Evolutionary conservation across 2,797 vertebrate species (phyloP).

Genomic region (Periophthalmus magnuspinnatus): DNA sequence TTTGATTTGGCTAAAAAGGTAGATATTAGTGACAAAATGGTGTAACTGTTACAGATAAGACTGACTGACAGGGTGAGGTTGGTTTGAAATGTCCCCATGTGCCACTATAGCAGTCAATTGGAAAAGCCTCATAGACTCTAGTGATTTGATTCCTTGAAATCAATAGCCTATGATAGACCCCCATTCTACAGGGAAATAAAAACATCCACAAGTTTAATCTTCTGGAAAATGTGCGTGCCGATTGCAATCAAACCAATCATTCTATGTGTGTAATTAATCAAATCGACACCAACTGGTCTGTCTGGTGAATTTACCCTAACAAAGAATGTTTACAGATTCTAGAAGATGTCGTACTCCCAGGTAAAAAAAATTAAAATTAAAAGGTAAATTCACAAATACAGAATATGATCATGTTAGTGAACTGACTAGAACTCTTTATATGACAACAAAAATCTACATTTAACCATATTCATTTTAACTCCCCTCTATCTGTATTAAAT

Average conservation of each 20-base stretch:
- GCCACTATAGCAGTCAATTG: constrained; percentile 1
- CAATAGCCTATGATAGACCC: not conserved
- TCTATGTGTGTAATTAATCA: not conserved
- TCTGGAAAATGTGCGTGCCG: not conserved
- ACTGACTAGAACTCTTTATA: too few relatives aligned
- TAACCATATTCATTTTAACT: too few relatives aligned
- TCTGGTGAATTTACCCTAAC: not conserved
- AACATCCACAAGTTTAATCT: not conserved
- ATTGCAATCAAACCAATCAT: not conserved
- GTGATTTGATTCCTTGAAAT: constrained; percentile 1
- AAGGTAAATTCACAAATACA: too few relatives aligned
- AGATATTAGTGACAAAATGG: constrained; percentile 11
- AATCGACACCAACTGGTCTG: not conserved
- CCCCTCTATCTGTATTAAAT: too few relatives aligned
- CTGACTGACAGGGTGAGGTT: not conserved
- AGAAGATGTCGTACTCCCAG: too few relatives aligned
- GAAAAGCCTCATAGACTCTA: not conserved
- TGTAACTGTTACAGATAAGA: not conserved
- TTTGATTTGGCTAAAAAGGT: constrained; percentile 21
- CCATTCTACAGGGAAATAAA: constrained; percentile 1
- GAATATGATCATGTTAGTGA: too few relatives aligned
- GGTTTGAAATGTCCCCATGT: not conserved
- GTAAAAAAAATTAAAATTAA: too few relatives aligned
- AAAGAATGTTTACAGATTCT: not conserved
- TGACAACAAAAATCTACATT: too few relatives aligned